These are phyloP conservation scores for Ophioninae sp. DNA, from an alignment of 2,888 invertebrate species.

Conservation along the genomic window DNA sequence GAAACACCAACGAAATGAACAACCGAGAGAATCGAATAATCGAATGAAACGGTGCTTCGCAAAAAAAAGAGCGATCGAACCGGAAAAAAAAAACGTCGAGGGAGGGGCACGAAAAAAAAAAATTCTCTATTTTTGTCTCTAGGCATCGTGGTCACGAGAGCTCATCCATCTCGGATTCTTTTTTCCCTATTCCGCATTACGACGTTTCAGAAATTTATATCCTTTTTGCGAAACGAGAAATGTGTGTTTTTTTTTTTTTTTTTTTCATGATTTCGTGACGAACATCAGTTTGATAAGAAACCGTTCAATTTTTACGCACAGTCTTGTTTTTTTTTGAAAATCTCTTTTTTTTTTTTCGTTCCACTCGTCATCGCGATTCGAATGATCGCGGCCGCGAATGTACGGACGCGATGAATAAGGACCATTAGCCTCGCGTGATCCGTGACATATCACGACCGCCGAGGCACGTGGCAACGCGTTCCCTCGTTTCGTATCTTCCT, in stretches of 20 bases:
- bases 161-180: too few relatives aligned
- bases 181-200: too few relatives aligned
- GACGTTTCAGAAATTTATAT: too few relatives aligned
- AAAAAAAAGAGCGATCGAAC: background rate
- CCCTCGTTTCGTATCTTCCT: slow-evolving; percentile 44
- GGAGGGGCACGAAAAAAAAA: background rate
- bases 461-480: slow-evolving; percentile 41
- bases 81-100: background rate
- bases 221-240: too few relatives aligned
- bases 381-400: background rate
- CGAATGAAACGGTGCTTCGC: slow-evolving; percentile 6
- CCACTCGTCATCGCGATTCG: slow-evolving; percentile 4
- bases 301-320: background rate
- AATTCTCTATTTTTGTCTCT: background rate
- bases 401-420: background rate
- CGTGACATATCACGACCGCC: slow-evolving; percentile 58
- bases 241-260: background rate
- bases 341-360: background rate
- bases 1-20: slow-evolving; percentile 9
- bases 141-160: too few relatives aligned
- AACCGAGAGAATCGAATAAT: slow-evolving; percentile 25
- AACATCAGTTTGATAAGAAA: background rate
- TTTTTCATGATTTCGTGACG: background rate
- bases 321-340: background rate
- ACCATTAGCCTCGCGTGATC: slow-evolving; percentile 38